phyloP scores from a whole-genome alignment of 2,797 vertebrate genomes.

The Hyperoplus lanceolatus region DNA sequence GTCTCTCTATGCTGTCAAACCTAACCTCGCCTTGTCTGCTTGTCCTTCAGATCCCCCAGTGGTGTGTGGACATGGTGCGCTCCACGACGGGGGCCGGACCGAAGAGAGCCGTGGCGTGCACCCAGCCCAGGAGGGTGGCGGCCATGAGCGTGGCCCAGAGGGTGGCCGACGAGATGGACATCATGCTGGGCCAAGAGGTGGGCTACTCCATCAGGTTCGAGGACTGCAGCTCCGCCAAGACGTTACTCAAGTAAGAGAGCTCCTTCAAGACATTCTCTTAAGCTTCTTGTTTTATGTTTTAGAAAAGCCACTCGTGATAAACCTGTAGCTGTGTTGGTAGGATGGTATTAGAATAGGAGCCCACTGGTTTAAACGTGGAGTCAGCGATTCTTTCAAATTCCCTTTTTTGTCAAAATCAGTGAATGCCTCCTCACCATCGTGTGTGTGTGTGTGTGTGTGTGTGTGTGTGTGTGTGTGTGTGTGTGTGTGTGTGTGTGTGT shows the following conservation, averaged over 20 bases:
- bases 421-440: too few relatives aligned
- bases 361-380: too few relatives aligned
- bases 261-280: background rate
- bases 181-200: constrained; percentile 97
- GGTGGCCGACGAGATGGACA: constrained; percentile 97
- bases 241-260: constrained; percentile 93
- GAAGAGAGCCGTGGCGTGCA: constrained; percentile 95
- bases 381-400: too few relatives aligned
- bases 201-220: constrained; percentile 98
- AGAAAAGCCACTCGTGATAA: too few relatives aligned
- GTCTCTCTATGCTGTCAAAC: background rate
- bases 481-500: too few relatives aligned
- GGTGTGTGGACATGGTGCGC: constrained; percentile 96
- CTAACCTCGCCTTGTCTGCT: background rate
- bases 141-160: constrained; percentile 98
- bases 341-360: background rate
- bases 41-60: constrained; percentile 92
- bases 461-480: too few relatives aligned
- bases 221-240: constrained; percentile 98
- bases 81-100: constrained; percentile 85
- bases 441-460: too few relatives aligned
- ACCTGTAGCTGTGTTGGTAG: background rate
- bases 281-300: background rate
- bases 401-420: too few relatives aligned
- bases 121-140: constrained; percentile 94